Evolutionary conservation across 2,797 vertebrate species (phyloP).

Genomic region (Holocentrus rufus): DNA sequence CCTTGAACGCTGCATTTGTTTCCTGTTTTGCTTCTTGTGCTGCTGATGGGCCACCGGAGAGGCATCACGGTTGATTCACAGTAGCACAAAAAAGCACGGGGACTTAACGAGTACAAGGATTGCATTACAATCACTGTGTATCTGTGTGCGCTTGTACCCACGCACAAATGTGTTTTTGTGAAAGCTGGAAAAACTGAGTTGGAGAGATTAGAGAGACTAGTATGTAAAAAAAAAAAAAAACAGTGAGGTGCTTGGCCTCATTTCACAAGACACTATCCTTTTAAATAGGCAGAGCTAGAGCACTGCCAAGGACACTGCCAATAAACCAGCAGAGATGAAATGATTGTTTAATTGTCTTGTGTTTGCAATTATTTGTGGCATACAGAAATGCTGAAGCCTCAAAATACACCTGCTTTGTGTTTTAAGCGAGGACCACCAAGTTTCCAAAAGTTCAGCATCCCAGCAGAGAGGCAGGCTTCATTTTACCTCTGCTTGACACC

Average conservation of each 20-base stretch:
- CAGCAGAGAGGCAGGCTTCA: conserved; percentile 38
- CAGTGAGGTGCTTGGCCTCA: not conserved
- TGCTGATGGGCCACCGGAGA: conserved; percentile 66
- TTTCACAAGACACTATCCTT: not conserved
- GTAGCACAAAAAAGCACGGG: conserved; percentile 62
- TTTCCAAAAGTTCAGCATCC: conserved; percentile 34
- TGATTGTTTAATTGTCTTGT: not conserved
- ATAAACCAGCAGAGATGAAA: not conserved
- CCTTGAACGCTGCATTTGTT: conserved; percentile 50
- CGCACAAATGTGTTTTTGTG: conserved; percentile 25
- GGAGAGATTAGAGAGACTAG: conserved; percentile 19
- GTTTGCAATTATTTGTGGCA: not conserved
- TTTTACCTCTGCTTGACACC: conserved; percentile 37
- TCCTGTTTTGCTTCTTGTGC: conserved; percentile 63
- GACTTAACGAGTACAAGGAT: conserved; percentile 70
- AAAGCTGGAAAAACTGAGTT: conserved; percentile 20
- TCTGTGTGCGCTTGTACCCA: conserved; percentile 26
- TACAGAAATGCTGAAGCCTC: not conserved
- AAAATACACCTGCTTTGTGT: not conserved
- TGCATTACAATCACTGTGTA: conserved; percentile 70
- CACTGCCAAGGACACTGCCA: not conserved
- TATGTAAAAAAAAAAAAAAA: not conserved
- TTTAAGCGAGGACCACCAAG: not conserved
- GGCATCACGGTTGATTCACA: conserved; percentile 65
- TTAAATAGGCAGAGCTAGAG: conserved; percentile 4